Percentiles rank a stretch among this genome's conserved stretches.
Conservation (phyloP, 2,888 invertebrate species). For the Argyresthia albistria region DNA sequence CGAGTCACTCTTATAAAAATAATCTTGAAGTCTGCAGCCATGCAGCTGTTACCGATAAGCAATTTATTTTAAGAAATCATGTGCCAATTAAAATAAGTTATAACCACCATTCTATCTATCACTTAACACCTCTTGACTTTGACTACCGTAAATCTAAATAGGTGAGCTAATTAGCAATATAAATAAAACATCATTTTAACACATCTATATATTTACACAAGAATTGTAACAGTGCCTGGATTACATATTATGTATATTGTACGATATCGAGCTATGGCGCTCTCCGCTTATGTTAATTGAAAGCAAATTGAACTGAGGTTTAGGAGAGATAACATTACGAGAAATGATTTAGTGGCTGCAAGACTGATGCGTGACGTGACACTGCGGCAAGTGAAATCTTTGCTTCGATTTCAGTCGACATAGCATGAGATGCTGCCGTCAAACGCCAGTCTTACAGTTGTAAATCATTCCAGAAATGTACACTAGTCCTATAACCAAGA, state of each 20-base stretch:
- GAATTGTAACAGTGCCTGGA: conserved; percentile 67
- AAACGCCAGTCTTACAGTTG: conserved; percentile 28
- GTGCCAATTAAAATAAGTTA: no score
- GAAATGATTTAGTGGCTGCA: conserved; percentile 35
- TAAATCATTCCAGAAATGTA: background rate
- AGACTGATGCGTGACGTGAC: conserved; percentile 38
- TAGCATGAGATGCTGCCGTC: conserved; percentile 63
- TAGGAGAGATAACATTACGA: conserved; percentile 34
- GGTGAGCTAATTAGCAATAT: background rate
- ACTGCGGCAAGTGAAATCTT: conserved; percentile 58
- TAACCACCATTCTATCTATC: no score
- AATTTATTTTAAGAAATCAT: no score
- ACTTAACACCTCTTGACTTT: no score
- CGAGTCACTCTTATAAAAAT: no score
- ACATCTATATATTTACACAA: conserved; percentile 72
- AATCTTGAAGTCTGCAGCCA: no score
- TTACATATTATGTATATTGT: conserved; percentile 37
- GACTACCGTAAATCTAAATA: no score
- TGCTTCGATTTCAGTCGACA: conserved; percentile 47
- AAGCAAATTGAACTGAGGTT: conserved; percentile 47
- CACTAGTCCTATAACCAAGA: no score
- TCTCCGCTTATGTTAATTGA: conserved; percentile 34
- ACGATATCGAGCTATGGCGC: conserved; percentile 38
- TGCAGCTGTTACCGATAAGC: no score
- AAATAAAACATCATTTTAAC: conserved; percentile 58